These are phyloP conservation scores for Cassiopea andromeda DNA, from an alignment of 30 jellyfish, hydroid and myxozoan genomes.

Conservation along the genomic window DNA sequence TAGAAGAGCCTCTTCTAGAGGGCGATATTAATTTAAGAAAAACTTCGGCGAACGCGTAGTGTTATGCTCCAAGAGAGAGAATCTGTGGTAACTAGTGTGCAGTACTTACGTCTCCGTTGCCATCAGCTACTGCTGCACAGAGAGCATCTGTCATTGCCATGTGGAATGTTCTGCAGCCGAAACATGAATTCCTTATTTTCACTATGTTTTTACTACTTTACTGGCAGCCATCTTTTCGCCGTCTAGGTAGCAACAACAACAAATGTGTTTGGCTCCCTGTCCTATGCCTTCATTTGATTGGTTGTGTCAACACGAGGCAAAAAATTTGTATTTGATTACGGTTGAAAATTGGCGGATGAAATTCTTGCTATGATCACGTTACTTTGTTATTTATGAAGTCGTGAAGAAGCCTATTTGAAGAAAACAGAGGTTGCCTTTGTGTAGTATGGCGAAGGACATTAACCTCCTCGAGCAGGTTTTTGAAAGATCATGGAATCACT, in stretches of 20 bases:
- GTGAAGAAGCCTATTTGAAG: background rate
- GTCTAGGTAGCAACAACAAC: background rate
- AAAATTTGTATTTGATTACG: background rate
- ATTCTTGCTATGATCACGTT: background rate
- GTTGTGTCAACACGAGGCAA: background rate
- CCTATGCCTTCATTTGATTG: background rate
- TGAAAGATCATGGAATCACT: slow-evolving; percentile 43
- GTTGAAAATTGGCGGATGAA: background rate
- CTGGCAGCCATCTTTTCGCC: background rate
- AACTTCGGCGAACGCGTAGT: too few species aligned
- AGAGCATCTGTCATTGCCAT: slow-evolving; percentile 65
- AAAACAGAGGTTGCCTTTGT: background rate
- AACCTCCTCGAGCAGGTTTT: slow-evolving; percentile 21
- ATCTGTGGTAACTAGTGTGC: too few species aligned
- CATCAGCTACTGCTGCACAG: slow-evolving; percentile 63
- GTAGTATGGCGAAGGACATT: slow-evolving; percentile 10
- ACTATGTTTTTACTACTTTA: background rate
- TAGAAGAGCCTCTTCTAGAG: too few species aligned
- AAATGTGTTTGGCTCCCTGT: background rate
- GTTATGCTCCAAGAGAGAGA: too few species aligned
- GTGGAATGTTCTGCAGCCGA: background rate
- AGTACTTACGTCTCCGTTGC: slow-evolving; percentile 24
- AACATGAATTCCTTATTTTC: background rate
- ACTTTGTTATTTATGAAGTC: background rate
- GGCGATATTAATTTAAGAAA: too few species aligned